Conservation (phyloP, 30 jellyfish, hydroid and myxozoan genomes). For the Mastigias papua region DNA sequence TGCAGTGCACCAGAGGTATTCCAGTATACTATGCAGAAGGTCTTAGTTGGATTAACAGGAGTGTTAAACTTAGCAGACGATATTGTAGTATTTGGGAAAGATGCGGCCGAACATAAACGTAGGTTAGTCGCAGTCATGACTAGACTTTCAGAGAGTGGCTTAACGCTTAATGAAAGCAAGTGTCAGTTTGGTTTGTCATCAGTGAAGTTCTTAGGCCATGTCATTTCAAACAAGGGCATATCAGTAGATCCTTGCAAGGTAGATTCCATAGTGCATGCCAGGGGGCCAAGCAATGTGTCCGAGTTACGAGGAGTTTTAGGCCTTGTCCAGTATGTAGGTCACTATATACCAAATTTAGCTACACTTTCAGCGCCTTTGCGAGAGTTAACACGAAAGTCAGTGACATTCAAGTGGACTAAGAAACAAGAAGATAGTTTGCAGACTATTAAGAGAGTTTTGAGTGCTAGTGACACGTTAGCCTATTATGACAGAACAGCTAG, state of each 20-base stretch:
- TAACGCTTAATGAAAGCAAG: conserved; percentile 15
- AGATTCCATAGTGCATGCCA: neutral
- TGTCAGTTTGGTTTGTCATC: conserved; percentile 1
- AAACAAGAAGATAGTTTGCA: conserved; percentile 11
- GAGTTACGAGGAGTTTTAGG: conserved; percentile 46
- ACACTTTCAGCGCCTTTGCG: conserved; percentile 38
- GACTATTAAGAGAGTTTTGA: neutral
- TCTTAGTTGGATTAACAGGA: conserved; percentile 14
- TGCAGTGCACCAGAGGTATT: conserved; percentile 30
- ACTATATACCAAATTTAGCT: conserved; percentile 18
- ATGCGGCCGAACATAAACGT: conserved; percentile 18
- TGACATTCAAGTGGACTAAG: conserved; percentile 12
- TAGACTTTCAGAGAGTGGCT: neutral
- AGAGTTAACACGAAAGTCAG: neutral
- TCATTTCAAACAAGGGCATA: conserved; percentile 35
- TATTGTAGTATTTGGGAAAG: conserved; percentile 38
- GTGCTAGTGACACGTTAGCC: neutral
- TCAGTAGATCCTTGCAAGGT: conserved; percentile 6
- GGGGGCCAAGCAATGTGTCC: conserved; percentile 25
- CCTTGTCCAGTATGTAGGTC: conserved; percentile 10
- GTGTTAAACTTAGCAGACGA: conserved; percentile 39
- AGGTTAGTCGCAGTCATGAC: neutral
- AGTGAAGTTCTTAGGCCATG: conserved; percentile 8
- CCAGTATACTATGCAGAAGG: conserved; percentile 27
- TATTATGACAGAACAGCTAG: conserved; percentile 19